Evolutionary conservation across 2,113 vertebrate species (phyloP).

Genomic region (Aramus guarauna): DNA sequence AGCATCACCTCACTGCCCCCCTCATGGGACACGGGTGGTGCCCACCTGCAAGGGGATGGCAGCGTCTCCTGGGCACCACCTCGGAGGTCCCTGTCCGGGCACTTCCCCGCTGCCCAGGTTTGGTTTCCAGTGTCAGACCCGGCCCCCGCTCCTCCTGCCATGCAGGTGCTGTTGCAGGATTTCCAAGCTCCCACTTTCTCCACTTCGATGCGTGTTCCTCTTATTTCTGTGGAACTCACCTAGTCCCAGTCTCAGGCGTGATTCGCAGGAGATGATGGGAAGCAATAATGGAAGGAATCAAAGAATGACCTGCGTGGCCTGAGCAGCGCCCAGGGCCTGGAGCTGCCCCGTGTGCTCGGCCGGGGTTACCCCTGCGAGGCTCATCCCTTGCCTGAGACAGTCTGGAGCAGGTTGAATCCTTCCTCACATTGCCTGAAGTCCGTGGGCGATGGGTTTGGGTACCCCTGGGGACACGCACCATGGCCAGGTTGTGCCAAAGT

Average conservation of each 20-base stretch:
- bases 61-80: neutral
- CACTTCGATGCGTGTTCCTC: neutral
- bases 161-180: neutral
- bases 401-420: neutral
- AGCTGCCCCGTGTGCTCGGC: accelerated
- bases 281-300: accelerated
- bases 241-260: accelerated
- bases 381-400: neutral
- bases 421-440: neutral
- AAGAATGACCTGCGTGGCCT: neutral
- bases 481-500: neutral
- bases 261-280: neutral
- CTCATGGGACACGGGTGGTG: neutral
- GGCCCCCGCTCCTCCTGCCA: neutral
- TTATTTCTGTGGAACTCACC: neutral
- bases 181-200: neutral
- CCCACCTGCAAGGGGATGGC: neutral
- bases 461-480: neutral
- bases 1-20: neutral
- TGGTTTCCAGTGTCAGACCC: neutral
- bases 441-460: neutral
- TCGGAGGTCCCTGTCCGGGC: neutral
- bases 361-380: accelerated
- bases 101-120: neutral
- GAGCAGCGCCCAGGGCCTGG: neutral